Base-by-base conservation (phyloP, 2,113 vertebrate genomes). In the Vulpes ferrilata region DNA sequence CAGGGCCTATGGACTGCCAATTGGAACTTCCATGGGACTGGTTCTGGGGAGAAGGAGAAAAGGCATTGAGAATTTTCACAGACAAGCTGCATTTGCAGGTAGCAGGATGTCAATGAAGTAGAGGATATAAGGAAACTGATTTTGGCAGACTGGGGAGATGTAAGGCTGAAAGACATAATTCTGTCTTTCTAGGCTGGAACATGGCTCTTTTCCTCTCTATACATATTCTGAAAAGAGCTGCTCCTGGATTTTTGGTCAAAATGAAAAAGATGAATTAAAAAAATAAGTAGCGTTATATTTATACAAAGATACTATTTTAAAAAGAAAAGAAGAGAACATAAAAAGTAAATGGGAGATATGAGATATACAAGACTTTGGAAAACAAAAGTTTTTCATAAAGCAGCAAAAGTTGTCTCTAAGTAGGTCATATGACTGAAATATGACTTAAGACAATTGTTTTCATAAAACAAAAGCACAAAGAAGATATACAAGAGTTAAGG, bases 391-490 rank as follows among this genome's bases (percentile, higher is more conserved):
- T 86, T 92, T 57, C 27, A 69, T 25, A 65, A 17, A 93, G 65
- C 11, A 25, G 12, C 64, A 23, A 74, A 69, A 74, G 10, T 65
- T 81, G 1, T 74, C 85, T 64, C 23, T 71, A 65, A 74, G 55
- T 78, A 19, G 38, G 38, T 51, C 25, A 71, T 57, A 10, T 35
- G n/a, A 60, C 38, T 89, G 60, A 79, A 64, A 80, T 71, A 73
- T 62, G 5, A 80, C 11, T 84, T 51, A 19, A 90, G 53, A 32
- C 16, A 79, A 90, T 57, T 73, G 10, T 53, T 90, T 79, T 88
- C 32, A 74, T 30, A 83, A 95, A 86, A 87, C 69, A 81, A 93
- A 92, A 94, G 4, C 16, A 85, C 59, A 25, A 73, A 64, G 62
- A 69, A 83, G 11, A 78, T 57, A 22, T n/a, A 23, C 9, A 80